Evolutionary conservation across 2,113 vertebrate species (phyloP).

Genomic region (Paradisaea rubra): DNA sequence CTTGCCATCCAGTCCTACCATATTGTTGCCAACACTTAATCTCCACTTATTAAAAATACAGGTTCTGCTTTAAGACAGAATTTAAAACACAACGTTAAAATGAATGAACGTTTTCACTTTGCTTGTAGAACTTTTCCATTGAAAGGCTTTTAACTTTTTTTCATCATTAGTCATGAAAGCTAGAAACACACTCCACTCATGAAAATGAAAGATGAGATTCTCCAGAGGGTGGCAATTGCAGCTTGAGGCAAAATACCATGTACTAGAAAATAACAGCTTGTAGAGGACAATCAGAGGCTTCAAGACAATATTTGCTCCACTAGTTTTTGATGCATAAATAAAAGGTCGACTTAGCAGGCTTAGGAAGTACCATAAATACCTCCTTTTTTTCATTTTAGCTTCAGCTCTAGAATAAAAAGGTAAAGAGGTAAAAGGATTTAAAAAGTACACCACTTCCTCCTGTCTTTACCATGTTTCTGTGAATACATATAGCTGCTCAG

Average conservation of each 20-base stretch:
- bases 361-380: not conserved
- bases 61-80: not conserved
- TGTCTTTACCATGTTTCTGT: not conserved
- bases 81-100: not conserved
- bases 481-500: not conserved
- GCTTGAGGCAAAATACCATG: not conserved
- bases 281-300: not conserved
- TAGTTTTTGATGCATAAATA: not conserved
- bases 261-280: not conserved
- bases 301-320: not conserved
- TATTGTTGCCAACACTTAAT: not conserved
- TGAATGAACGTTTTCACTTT: not conserved
- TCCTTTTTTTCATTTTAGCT: not conserved
- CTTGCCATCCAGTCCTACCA: not conserved
- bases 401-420: not conserved
- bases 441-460: not conserved
- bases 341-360: not conserved
- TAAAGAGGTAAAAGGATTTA: not conserved
- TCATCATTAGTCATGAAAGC: not conserved
- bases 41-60: not conserved
- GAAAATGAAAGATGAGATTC: not conserved
- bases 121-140: not conserved
- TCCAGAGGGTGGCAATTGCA: not conserved
- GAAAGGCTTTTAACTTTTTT: not conserved
- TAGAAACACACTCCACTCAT: not conserved